Percentiles rank a stretch among this genome's conserved stretches.
phyloP scores from a whole-genome alignment of 2,888 invertebrate species.

The Chrysolina haemoptera region DNA sequence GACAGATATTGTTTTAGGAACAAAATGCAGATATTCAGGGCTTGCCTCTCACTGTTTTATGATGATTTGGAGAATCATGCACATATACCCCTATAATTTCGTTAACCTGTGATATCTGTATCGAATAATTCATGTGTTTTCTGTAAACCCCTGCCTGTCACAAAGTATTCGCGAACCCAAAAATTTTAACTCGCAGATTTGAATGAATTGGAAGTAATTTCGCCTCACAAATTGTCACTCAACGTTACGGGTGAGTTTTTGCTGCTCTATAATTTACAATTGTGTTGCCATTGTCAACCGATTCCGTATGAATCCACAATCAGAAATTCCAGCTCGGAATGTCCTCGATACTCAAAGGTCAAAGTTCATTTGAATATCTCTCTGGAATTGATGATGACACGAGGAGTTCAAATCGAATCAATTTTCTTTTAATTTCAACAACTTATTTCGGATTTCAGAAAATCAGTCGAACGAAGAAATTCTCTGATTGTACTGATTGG shows the following conservation, averaged over 20 bases:
- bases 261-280: background rate
- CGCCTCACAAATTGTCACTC: background rate
- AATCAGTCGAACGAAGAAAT: background rate
- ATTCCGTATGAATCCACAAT: background rate
- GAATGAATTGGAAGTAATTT: background rate
- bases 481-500: background rate
- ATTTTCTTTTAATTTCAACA: background rate
- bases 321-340: background rate
- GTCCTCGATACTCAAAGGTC: background rate
- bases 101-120: no score
- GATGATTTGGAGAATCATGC: no score
- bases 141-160: background rate
- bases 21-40: no score
- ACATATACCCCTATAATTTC: no score
- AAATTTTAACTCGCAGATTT: background rate
- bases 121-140: no score
- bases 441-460: background rate
- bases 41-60: no score
- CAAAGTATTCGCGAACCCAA: background rate
- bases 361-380: background rate
- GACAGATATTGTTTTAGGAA: no score
- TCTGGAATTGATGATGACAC: background rate
- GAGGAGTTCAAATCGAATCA: background rate
- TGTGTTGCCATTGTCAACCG: conserved; percentile 15
- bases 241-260: background rate